A percentile compares a stretch with the other conserved stretches of the same genome.
Evolutionary conservation across 2,113 vertebrate species (phyloP).

Genomic region (Bufo gargarizans): DNA sequence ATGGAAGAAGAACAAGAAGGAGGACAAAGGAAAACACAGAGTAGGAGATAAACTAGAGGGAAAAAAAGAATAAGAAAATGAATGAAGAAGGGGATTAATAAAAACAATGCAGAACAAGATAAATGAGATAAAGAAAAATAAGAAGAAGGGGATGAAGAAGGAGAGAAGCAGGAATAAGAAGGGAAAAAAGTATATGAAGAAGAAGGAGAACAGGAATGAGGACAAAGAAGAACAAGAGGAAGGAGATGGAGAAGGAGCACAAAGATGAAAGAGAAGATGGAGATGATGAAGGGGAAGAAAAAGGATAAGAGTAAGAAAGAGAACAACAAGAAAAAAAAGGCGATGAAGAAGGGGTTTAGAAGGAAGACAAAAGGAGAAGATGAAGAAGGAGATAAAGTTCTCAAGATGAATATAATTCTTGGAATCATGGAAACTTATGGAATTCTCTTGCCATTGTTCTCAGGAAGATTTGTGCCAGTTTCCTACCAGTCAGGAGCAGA

Average conservation of each 20-base stretch:
- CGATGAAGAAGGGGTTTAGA: neutral
- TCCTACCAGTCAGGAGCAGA: neutral
- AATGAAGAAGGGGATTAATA: neutral
- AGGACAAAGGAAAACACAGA: too few species aligned
- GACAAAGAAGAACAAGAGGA: neutral
- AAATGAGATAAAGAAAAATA: neutral
- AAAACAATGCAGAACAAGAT: neutral
- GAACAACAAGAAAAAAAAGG: neutral
- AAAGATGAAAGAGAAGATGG: neutral
- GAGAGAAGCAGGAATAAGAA: neutral
- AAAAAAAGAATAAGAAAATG: neutral
- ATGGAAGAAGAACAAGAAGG: too few species aligned
- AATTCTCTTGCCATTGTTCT: neutral
- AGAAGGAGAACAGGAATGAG: neutral
- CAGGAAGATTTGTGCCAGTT: neutral
- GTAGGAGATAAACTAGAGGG: neutral
- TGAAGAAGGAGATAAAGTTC: neutral
- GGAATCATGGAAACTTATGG: neutral
- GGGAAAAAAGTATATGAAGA: neutral
- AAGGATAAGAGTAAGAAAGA: neutral
- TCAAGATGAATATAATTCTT: neutral
- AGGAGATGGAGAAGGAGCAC: neutral
- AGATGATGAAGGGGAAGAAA: neutral
- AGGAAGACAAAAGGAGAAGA: neutral
- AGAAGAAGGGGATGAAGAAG: neutral